Conservation (phyloP, 2,797 vertebrate species). For the Xenops minutus region DNA sequence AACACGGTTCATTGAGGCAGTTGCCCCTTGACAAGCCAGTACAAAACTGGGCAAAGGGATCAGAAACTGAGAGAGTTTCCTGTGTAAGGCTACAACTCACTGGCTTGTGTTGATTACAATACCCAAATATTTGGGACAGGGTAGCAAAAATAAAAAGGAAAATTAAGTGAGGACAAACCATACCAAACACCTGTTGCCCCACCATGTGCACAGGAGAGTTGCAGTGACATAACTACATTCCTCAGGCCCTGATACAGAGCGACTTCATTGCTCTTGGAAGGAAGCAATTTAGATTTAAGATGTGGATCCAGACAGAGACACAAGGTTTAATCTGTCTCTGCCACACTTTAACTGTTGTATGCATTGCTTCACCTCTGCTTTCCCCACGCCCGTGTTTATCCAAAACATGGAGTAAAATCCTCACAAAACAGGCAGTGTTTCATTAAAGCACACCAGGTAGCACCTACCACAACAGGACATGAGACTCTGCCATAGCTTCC, state of each 20-base stretch:
- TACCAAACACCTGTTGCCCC: background rate
- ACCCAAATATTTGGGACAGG: background rate
- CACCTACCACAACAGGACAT: background rate
- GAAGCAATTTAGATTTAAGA: background rate
- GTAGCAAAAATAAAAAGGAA: background rate
- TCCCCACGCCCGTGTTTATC: background rate
- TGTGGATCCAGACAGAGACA: background rate
- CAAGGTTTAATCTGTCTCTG: background rate
- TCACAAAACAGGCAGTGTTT: background rate
- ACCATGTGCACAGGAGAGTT: background rate
- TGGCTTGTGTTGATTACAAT: background rate
- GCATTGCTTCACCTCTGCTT: background rate
- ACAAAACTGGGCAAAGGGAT: background rate
- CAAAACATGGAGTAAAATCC: background rate
- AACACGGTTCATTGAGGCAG: background rate
- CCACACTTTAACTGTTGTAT: background rate
- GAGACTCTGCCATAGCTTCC: background rate
- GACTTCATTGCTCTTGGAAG: background rate
- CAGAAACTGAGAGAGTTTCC: background rate
- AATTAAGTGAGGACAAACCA: background rate
- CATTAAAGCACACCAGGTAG: background rate
- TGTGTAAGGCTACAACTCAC: background rate
- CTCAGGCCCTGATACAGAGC: background rate
- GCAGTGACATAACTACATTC: background rate
- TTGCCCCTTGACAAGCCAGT: background rate